Evolutionary conservation across 2,888 invertebrate genomes (phyloP).

Genomic region (Microchrysa polita): DNA sequence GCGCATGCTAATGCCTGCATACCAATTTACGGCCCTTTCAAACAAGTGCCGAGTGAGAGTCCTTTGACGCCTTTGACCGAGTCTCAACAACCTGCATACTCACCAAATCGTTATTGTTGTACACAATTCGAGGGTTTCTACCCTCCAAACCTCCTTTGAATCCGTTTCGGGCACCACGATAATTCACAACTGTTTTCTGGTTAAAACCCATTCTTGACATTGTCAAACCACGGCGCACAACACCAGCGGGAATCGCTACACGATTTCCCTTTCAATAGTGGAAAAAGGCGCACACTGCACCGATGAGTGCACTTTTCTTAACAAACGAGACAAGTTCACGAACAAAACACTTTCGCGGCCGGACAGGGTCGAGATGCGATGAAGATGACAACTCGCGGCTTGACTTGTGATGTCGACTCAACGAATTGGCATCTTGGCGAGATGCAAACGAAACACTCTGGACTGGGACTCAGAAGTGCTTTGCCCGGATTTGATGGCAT

Average conservation of each 20-base stretch:
- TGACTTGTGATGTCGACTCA: no score
- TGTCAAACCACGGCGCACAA: constrained; percentile 1
- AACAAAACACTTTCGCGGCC: constrained; percentile 24
- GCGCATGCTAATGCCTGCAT: no score
- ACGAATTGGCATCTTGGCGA: neutral
- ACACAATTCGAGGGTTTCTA: constrained; percentile 10
- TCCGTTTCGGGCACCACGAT: neutral
- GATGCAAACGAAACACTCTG: neutral
- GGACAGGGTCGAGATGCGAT: constrained; percentile 8
- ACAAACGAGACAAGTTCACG: neutral
- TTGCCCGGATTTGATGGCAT: neutral
- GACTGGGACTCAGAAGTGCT: neutral
- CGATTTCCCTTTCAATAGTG: neutral
- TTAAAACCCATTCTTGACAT: constrained; percentile 20
- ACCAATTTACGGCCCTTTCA: no score
- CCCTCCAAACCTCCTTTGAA: no score
- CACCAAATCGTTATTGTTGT: constrained; percentile 15
- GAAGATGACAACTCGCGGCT: constrained; percentile 3
- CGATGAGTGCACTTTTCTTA: neutral
- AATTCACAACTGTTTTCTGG: neutral
- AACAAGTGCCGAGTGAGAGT: no score
- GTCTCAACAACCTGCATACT: no score
- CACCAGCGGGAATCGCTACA: no score
- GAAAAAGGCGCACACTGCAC: no score
- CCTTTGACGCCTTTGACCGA: no score